A percentile compares a stretch with the other conserved stretches of the same genome.
These are phyloP conservation scores for Hedychridium roseum DNA, from an alignment of 2,888 invertebrate genomes.

Conservation along the genomic window DNA sequence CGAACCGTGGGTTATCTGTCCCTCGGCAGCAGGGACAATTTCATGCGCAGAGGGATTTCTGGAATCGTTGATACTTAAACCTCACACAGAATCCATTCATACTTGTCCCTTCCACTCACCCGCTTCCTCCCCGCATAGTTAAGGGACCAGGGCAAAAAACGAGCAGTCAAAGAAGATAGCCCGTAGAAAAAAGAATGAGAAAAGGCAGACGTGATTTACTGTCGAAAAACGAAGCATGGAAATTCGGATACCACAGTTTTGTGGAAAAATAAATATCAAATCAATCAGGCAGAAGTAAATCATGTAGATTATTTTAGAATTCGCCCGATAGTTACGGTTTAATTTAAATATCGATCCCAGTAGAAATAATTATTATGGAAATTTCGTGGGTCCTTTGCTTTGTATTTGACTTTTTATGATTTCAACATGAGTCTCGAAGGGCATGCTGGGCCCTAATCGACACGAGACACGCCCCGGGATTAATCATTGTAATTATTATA, in stretches of 20 bases:
- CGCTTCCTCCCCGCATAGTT: conserved; percentile 7
- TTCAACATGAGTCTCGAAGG: no score
- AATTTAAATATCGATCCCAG: no score
- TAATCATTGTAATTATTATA: conserved; percentile 44
- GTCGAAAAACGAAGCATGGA: no score
- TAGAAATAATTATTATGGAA: no score
- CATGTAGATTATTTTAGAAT: no score
- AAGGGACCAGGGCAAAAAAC: conserved; percentile 7
- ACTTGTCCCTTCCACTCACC: conserved; percentile 30
- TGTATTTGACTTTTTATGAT: no score
- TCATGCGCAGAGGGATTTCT: conserved; percentile 47
- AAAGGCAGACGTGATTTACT: no score
- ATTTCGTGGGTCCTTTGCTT: no score
- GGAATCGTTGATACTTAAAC: conserved; percentile 51
- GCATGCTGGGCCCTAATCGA: conserved; percentile 32
- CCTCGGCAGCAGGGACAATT: conserved; percentile 30
- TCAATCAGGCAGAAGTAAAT: no score
- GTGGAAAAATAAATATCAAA: no score
- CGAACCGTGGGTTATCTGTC: conserved; percentile 27
- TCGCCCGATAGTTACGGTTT: no score
- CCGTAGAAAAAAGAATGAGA: conserved; percentile 21
- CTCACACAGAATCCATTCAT: conserved; percentile 56
- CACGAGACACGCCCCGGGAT: conserved; percentile 29
- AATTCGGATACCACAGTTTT: no score
- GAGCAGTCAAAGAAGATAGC: conserved; percentile 2